These are phyloP conservation scores for Acanthurus lineatus DNA, from an alignment of 2,797 vertebrate species.

Conservation along the genomic window DNA sequence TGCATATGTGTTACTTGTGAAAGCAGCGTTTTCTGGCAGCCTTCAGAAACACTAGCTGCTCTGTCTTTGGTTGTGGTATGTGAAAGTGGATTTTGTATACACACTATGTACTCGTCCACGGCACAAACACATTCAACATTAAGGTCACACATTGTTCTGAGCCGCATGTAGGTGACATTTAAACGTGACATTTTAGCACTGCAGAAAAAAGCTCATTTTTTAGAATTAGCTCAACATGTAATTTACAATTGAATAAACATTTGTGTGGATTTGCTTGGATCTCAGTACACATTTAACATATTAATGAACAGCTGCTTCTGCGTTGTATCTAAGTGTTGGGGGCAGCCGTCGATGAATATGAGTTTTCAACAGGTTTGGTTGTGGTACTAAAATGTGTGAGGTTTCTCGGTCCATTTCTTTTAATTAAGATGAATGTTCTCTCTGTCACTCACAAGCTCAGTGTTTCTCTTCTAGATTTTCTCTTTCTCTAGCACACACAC, in stretches of 20 bases:
- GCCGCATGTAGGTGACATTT: constrained; percentile 5
- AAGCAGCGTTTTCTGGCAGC: constrained; percentile 2
- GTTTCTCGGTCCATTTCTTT: background rate
- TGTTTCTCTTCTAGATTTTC: constrained; percentile 6
- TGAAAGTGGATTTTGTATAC: background rate
- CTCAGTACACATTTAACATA: constrained; percentile 13
- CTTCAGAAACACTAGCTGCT: background rate
- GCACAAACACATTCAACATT: constrained; percentile 2
- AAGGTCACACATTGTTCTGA: constrained; percentile 6
- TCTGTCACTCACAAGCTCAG: constrained; percentile 5
- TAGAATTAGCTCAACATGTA: background rate
- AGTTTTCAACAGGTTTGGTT: constrained; percentile 38
- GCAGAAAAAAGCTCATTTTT: background rate
- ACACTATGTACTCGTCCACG: background rate
- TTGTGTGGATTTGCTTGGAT: background rate
- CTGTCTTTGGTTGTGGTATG: background rate
- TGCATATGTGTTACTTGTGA: background rate
- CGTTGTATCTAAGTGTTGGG: constrained; percentile 7
- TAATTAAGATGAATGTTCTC: constrained; percentile 25
- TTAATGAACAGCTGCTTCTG: constrained; percentile 60
- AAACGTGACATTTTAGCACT: background rate
- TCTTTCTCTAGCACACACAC: constrained; percentile 8
- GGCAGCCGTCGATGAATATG: constrained; percentile 42
- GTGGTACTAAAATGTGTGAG: constrained; percentile 19
- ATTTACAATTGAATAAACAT: background rate